Evolutionary conservation across 2,888 invertebrate genomes (phyloP).

Genomic region (Campaea margaritaria): DNA sequence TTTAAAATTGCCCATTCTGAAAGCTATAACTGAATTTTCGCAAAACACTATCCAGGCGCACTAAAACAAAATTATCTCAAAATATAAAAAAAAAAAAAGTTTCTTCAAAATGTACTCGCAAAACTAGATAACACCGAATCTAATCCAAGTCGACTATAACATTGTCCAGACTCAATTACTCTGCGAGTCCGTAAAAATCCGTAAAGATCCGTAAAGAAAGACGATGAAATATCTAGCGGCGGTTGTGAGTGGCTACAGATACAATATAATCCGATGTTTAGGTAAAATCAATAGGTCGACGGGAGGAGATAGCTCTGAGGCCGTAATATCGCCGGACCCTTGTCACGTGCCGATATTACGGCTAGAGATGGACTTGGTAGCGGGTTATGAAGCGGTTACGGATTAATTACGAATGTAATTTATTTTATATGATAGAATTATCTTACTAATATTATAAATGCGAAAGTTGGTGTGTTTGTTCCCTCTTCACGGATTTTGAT

Average conservation of each 20-base stretch:
- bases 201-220: constrained; percentile 30
- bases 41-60: background rate
- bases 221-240: constrained; percentile 37
- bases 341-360: constrained; percentile 58
- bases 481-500: no score
- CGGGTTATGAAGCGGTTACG: constrained; percentile 1
- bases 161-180: constrained; percentile 25
- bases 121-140: constrained; percentile 12
- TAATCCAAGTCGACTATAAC: constrained; percentile 21
- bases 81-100: constrained; percentile 1
- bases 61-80: background rate
- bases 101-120: constrained; percentile 9
- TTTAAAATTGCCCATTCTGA: no score
- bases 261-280: constrained; percentile 47
- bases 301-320: constrained; percentile 49
- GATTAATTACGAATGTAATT: background rate
- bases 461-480: no score
- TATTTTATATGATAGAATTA: no score
- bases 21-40: background rate
- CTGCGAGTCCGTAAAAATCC: constrained; percentile 23
- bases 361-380: constrained; percentile 32
- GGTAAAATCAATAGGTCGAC: constrained; percentile 59
- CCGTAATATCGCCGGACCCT: constrained; percentile 61
- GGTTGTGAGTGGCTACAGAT: constrained; percentile 35
- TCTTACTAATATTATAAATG: no score